phyloP scores from a whole-genome alignment of 92 coral and sea anemone genomes.

The Zoanthus sociatus region DNA sequence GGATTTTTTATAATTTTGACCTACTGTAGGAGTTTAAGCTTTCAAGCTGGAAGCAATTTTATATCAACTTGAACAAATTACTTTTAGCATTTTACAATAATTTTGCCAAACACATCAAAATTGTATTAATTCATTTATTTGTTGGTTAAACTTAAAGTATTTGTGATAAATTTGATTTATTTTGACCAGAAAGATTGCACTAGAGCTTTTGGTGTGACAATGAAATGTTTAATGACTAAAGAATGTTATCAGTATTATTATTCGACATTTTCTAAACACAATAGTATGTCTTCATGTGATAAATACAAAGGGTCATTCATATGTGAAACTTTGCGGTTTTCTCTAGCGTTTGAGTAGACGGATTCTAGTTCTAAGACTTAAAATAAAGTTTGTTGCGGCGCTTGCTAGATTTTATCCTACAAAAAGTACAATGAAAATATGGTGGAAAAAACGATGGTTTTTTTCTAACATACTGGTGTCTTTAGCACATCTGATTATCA shows the following conservation, averaged over 20 bases:
- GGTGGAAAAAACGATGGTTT: not conserved
- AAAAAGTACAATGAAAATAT: not conserved
- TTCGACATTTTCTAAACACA: not conserved
- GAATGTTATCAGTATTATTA: constrained; percentile 1
- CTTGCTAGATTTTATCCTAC: too few species aligned
- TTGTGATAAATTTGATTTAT: not conserved
- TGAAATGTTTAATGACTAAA: not conserved
- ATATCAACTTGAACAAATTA: too few species aligned
- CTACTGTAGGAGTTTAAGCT: too few species aligned
- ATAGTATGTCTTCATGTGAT: not conserved
- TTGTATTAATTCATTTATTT: not conserved
- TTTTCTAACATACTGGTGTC: not conserved
- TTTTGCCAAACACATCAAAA: too few species aligned
- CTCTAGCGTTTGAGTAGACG: too few species aligned
- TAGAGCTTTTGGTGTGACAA: not conserved
- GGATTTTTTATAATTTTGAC: too few species aligned
- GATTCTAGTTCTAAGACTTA: too few species aligned
- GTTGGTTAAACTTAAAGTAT: not conserved
- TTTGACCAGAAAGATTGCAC: not conserved
- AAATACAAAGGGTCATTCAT: not conserved
- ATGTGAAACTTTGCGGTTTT: constrained; percentile 10
- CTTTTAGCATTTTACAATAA: too few species aligned
- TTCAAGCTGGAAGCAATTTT: too few species aligned
- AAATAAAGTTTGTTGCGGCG: too few species aligned
- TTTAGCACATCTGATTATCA: not conserved